Evolutionary conservation across 2,113 vertebrate genomes (phyloP).

Genomic region (Poicephalus meyeri): DNA sequence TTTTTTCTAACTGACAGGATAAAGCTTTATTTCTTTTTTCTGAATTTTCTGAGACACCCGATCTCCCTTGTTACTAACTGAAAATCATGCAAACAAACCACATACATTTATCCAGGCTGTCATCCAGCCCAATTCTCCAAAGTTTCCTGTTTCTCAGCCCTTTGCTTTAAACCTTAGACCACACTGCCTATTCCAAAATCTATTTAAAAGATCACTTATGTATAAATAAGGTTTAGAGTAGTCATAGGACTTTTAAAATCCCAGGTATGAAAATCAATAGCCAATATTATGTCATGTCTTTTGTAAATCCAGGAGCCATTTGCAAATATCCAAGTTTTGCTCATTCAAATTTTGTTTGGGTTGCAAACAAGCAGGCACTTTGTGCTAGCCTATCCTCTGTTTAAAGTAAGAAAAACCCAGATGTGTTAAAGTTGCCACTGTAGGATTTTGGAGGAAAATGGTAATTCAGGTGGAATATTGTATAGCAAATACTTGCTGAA

Average conservation of each 20-base stretch:
- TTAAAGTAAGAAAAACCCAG: not conserved
- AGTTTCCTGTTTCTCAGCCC: conserved; percentile 56
- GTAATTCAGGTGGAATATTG: not conserved
- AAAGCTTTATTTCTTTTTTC: not conserved
- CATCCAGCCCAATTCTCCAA: conserved; percentile 44
- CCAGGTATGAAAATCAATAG: not conserved
- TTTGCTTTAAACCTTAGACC: conserved; percentile 47
- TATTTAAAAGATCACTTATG: conserved; percentile 17
- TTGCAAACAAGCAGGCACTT: not conserved
- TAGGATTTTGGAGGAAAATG: not conserved
- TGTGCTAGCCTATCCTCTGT: not conserved
- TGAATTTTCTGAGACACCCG: conserved; percentile 26
- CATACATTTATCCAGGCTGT: conserved; percentile 46
- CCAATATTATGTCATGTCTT: not conserved
- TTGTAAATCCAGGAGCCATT: not conserved
- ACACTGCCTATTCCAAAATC: conserved; percentile 21
- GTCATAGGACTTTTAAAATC: not conserved
- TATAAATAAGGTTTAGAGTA: not conserved
- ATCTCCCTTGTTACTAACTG: conserved; percentile 34
- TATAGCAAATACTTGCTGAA: not conserved
- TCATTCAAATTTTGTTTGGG: not conserved
- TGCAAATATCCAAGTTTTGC: not conserved
- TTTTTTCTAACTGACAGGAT: not conserved
- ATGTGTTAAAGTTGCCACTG: not conserved
- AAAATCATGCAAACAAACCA: conserved; percentile 56